Conservation (phyloP, 2,113 vertebrate genomes). For the Chunga burmeisteri region DNA sequence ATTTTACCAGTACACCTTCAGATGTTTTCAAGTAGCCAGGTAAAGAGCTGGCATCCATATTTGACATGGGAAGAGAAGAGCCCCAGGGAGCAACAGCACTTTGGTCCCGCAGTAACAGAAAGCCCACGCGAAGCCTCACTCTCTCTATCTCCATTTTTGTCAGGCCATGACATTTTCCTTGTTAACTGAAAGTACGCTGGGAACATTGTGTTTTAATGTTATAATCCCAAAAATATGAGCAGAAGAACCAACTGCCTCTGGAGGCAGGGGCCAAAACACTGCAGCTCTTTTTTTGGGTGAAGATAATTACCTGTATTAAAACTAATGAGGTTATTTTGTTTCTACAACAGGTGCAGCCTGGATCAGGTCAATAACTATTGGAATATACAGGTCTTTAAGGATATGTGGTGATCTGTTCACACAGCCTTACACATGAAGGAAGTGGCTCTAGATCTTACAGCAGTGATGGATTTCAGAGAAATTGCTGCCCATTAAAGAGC, state of each 20-base stretch:
- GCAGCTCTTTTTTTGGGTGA: not conserved
- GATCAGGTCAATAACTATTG: not conserved
- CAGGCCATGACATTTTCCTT: not conserved
- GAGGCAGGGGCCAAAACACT: not conserved
- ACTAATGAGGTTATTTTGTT: not conserved
- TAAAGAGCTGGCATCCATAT: not conserved
- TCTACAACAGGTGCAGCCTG: not conserved
- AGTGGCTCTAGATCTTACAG: not conserved
- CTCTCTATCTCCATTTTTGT: not conserved
- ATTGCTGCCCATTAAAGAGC: not conserved
- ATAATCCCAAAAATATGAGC: not conserved
- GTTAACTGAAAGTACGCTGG: not conserved
- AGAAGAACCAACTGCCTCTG: not conserved
- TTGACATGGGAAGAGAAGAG: not conserved
- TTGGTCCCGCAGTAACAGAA: not conserved
- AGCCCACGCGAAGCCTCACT: accelerated
- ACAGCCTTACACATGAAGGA: not conserved
- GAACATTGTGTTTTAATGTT: not conserved
- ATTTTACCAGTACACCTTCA: not conserved
- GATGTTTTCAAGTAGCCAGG: not conserved
- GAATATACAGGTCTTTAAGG: not conserved
- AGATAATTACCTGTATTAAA: not conserved
- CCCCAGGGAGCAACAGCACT: too few species aligned
- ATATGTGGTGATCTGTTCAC: not conserved
- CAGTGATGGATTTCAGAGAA: not conserved